Evolutionary conservation across 2,113 vertebrate species (phyloP).

Genomic region (Phyllostomus hastatus): DNA sequence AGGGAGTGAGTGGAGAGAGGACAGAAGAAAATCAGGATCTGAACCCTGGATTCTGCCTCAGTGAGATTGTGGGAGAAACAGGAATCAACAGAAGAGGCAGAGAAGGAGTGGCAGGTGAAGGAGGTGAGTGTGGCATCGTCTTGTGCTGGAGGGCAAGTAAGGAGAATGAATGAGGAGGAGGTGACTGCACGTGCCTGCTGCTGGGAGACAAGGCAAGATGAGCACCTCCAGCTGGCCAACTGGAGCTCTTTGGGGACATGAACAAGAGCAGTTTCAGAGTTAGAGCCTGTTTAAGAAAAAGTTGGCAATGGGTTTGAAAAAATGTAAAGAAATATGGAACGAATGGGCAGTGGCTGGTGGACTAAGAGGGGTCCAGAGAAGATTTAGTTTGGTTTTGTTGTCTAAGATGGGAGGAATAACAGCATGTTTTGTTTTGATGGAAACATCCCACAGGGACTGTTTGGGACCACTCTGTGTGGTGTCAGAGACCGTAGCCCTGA

Average conservation of each 20-base stretch:
- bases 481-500: too few relatives aligned
- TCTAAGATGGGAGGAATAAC: background rate
- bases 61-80: background rate
- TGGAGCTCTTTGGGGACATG: background rate
- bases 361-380: background rate
- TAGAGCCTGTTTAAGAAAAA: background rate
- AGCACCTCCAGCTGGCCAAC: background rate
- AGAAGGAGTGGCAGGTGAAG: background rate
- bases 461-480: too few relatives aligned
- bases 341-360: background rate
- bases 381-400: background rate
- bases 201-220: background rate
- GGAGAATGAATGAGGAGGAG: background rate
- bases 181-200: accelerated
- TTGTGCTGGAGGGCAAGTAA: background rate
- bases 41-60: background rate
- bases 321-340: background rate
- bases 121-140: accelerated
- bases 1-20: background rate
- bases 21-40: background rate
- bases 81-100: background rate
- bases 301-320: background rate
- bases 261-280: background rate
- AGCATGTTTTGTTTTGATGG: background rate
- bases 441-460: background rate